These are phyloP conservation scores for Platerodrilus igneus DNA, from an alignment of 2,888 invertebrate genomes.

Conservation along the genomic window DNA sequence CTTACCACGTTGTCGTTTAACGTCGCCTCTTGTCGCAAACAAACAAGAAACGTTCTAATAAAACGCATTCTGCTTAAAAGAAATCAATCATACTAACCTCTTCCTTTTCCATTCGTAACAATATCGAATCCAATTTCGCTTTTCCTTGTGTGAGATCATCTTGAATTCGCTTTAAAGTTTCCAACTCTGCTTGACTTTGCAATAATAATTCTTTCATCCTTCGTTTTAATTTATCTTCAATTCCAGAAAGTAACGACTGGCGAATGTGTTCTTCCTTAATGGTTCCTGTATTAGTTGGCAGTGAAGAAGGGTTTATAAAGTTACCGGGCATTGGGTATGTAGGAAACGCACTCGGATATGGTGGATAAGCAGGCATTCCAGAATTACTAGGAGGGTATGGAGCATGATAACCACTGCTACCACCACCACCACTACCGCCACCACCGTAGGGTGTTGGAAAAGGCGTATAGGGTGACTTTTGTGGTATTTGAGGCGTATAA, in stretches of 20 bases:
- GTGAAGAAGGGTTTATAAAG: constrained; percentile 40
- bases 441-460: constrained; percentile 28
- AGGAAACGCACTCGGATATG: constrained; percentile 56
- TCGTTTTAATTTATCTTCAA: constrained; percentile 88
- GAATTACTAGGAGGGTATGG: constrained; percentile 39
- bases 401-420: constrained; percentile 34
- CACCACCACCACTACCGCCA: constrained; percentile 25
- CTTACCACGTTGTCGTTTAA: no score
- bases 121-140: constrained; percentile 71
- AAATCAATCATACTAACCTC: constrained; percentile 50
- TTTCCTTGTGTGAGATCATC: constrained; percentile 84
- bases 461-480: constrained; percentile 27
- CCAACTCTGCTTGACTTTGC: constrained; percentile 87
- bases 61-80: no score
- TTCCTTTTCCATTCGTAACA: constrained; percentile 71
- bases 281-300: constrained; percentile 60
- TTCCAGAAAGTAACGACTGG: constrained; percentile 88
- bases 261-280: constrained; percentile 94
- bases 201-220: constrained; percentile 85
- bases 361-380: constrained; percentile 46
- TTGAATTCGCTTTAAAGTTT: constrained; percentile 81
- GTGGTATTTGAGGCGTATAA: constrained; percentile 47
- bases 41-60: no score
- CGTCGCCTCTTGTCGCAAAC: no score
- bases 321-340: constrained; percentile 34